These are phyloP conservation scores for Blastobasis adustella DNA, from an alignment of 2,888 invertebrate species.

Conservation along the genomic window DNA sequence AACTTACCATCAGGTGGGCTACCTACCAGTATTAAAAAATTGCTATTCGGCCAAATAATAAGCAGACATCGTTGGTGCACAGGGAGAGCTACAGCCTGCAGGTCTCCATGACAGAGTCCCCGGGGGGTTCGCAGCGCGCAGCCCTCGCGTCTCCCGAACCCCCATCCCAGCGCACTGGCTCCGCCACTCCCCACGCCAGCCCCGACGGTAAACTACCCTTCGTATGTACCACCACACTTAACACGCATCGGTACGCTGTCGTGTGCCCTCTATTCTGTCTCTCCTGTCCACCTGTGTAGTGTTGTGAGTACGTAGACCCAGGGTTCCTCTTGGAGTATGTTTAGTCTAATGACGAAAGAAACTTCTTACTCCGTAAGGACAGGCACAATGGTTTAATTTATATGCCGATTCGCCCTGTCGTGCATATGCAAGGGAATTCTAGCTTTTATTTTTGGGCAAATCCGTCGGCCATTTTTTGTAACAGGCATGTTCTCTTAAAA, in stretches of 20 bases:
- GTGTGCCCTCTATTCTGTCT: constrained; percentile 16
- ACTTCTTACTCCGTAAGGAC: no score
- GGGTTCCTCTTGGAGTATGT: not conserved
- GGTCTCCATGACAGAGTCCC: constrained; percentile 74
- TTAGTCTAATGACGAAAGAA: not conserved
- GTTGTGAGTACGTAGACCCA: not conserved
- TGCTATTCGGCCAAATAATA: no score
- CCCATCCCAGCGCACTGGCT: constrained; percentile 49
- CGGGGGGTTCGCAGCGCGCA: constrained; percentile 60
- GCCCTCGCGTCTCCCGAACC: constrained; percentile 79
- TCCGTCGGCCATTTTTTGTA: no score
- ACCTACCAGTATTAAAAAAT: no score
- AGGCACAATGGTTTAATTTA: no score
- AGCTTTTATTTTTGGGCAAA: no score
- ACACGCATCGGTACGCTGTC: constrained; percentile 18
- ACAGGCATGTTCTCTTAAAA: no score
- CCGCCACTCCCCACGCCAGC: constrained; percentile 63
- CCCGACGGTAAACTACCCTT: constrained; percentile 70
- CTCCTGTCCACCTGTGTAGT: constrained; percentile 12
- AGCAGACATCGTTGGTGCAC: constrained; percentile 6
- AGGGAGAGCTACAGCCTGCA: constrained; percentile 78
- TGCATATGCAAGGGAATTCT: no score
- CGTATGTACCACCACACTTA: constrained; percentile 61
- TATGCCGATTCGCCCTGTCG: no score
- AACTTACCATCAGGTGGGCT: no score